Base-by-base conservation (phyloP, 1,140 invertebrate species). In the Drosophila subobscura region DNA sequence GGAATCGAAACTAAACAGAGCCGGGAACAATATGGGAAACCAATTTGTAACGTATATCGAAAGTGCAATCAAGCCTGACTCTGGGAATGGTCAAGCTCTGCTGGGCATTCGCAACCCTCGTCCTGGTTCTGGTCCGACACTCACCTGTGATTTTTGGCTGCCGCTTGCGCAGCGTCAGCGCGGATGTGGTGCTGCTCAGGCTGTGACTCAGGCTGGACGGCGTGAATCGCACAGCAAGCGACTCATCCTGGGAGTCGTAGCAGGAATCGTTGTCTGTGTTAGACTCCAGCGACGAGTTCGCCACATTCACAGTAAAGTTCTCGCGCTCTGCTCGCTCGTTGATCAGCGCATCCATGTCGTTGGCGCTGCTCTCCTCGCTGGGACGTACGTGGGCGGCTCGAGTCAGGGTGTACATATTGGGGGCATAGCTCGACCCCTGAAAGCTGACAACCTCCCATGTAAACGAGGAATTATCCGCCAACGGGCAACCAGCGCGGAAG, bases 101-200 rank as follows among this genome's bases (percentile, higher is more conserved):
- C 16, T 44, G 52, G 37, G 10, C 60, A 25, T 4, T 22, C 50
- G 6, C 22, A 25, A 74, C 68, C 55, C 52, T 45, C 25, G 41
- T 45, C 33, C 33, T 37, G 33, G 33, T 37, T 37, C 10, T 37
- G 10, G 3, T 37, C 8, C 33, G 23, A 10, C 56, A 84, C 78
- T 91, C 74, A 91, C 91, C 91, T 91, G 91, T 91, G 70, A 91
- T 91, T 89, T 91, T 91, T 12, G 79, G 89, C 60, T 91, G 91
- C 47, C 91, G 73, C 57, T 91, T 91, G 60, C 84, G 51, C 42
- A 65, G 50, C 50, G 57, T 63, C 33, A 52, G 29, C 40, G 46
- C 22, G 50, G 70, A 55, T 10, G 54, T 46, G 47, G 65, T 47
- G 55, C 47, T 37, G 33, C 33, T 37, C 10, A 37, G 33, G 10